phyloP scores from a whole-genome alignment of 2,113 vertebrate species.

The Leptobrachium ailaonicum region DNA sequence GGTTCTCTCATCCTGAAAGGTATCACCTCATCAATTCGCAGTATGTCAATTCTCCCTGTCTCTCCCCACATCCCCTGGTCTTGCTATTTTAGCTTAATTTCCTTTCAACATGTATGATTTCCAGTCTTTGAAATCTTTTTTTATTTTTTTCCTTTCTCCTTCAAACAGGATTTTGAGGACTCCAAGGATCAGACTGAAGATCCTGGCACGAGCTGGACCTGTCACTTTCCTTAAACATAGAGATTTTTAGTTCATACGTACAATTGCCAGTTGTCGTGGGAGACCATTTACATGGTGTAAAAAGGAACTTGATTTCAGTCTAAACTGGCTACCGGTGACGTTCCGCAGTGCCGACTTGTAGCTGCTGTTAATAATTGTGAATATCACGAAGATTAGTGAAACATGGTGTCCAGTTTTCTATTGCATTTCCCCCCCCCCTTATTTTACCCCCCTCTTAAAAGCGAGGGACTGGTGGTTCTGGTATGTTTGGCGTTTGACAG shows the following conservation, averaged over 20 bases:
- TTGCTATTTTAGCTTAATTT: constrained; percentile 31
- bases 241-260: constrained; percentile 84
- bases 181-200: constrained; percentile 79
- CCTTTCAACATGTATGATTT: constrained; percentile 15
- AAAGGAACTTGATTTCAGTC: constrained; percentile 78
- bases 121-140: neutral
- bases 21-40: too few relatives aligned
- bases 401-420: constrained; percentile 84
- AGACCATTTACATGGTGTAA: constrained; percentile 85
- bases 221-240: constrained; percentile 86
- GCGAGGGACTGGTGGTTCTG: constrained; percentile 35
- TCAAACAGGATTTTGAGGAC: constrained; percentile 86
- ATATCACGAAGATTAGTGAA: constrained; percentile 85
- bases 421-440: constrained; percentile 71
- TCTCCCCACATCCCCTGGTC: too few relatives aligned
- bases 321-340: constrained; percentile 78
- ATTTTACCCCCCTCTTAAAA: constrained; percentile 14
- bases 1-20: too few relatives aligned
- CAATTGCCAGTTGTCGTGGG: constrained; percentile 84
- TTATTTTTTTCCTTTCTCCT: constrained; percentile 49
- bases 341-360: constrained; percentile 73
- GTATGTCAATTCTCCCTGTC: too few relatives aligned
- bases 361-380: constrained; percentile 77
- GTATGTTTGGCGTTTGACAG: constrained; percentile 70
- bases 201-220: constrained; percentile 86